phyloP scores from a whole-genome alignment of 2,113 vertebrate species.

The Megaptera novaeangliae region DNA sequence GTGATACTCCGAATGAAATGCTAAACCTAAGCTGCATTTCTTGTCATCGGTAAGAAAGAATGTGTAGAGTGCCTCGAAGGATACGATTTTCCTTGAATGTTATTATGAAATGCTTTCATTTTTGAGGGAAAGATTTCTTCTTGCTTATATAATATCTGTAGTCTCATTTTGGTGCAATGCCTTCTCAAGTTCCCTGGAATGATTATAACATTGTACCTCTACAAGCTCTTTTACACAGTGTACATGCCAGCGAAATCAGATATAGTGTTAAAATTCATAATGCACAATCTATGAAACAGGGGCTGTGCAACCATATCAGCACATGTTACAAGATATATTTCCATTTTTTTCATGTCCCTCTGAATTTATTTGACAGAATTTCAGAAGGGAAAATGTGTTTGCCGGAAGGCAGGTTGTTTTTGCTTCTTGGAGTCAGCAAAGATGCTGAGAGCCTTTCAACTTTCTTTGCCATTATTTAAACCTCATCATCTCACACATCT shows the following conservation, averaged over 20 bases:
- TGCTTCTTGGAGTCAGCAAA: constrained; percentile 39
- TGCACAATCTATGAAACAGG: constrained; percentile 17
- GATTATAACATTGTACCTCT: constrained; percentile 20
- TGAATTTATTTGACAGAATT: constrained; percentile 61
- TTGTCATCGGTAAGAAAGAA: neutral
- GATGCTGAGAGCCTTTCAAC: constrained; percentile 21
- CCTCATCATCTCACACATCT: neutral
- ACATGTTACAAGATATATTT: constrained; percentile 29
- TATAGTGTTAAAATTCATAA: constrained; percentile 29
- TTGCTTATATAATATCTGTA: constrained; percentile 22
- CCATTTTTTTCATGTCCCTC: constrained; percentile 36
- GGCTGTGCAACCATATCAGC: neutral
- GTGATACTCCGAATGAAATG: constrained; percentile 39
- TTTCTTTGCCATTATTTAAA: constrained; percentile 45
- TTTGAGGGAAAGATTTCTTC: constrained; percentile 39
- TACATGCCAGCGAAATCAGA: constrained; percentile 36
- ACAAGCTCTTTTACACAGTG: constrained; percentile 38
- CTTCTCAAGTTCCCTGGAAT: constrained; percentile 21
- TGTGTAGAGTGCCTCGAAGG: neutral
- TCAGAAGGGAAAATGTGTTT: constrained; percentile 50
- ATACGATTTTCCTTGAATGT: constrained; percentile 43
- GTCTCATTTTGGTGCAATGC: constrained; percentile 34
- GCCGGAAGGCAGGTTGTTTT: neutral
- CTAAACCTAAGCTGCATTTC: constrained; percentile 14
- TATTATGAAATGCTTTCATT: constrained; percentile 18